Evolutionary conservation across 2,113 vertebrate species (phyloP).

Genomic region (Eretmochelys imbricata): DNA sequence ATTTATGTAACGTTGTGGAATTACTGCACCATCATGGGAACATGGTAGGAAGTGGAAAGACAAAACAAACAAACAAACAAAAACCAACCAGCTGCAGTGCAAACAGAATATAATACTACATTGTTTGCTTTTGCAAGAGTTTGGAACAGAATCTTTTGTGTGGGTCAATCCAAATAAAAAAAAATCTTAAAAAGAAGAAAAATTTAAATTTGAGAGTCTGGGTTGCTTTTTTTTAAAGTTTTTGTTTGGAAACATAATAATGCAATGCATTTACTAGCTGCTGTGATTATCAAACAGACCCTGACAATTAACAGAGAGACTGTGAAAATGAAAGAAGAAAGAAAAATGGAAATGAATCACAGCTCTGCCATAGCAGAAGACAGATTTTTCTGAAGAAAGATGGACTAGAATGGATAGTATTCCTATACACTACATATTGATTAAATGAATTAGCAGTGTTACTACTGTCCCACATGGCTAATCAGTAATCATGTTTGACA

Average conservation of each 20-base stretch:
- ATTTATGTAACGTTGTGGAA: neutral
- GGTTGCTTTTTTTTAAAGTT: neutral
- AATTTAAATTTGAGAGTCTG: neutral
- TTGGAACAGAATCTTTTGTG: neutral
- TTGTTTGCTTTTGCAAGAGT: constrained; percentile 28
- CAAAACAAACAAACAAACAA: neutral
- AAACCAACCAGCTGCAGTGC: neutral
- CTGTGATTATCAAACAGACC: constrained; percentile 69
- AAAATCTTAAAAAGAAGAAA: neutral
- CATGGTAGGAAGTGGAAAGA: neutral
- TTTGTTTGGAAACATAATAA: constrained; percentile 52
- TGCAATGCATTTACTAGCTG: constrained; percentile 67
- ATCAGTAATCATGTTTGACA: constrained; percentile 43
- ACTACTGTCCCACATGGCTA: constrained; percentile 69
- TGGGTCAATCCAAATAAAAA: neutral
- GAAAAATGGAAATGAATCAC: constrained; percentile 70
- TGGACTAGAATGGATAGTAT: constrained; percentile 55
- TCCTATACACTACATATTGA: constrained; percentile 73
- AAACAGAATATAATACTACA: neutral
- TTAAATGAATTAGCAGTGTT: constrained; percentile 71
- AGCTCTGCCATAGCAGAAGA: constrained; percentile 69
- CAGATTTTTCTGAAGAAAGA: constrained; percentile 67
- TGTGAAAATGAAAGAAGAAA: constrained; percentile 68
- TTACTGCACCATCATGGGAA: neutral
- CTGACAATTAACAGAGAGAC: constrained; percentile 72